Conservation (phyloP, 2,888 invertebrate species). For the Bimastos eiseni region DNA sequence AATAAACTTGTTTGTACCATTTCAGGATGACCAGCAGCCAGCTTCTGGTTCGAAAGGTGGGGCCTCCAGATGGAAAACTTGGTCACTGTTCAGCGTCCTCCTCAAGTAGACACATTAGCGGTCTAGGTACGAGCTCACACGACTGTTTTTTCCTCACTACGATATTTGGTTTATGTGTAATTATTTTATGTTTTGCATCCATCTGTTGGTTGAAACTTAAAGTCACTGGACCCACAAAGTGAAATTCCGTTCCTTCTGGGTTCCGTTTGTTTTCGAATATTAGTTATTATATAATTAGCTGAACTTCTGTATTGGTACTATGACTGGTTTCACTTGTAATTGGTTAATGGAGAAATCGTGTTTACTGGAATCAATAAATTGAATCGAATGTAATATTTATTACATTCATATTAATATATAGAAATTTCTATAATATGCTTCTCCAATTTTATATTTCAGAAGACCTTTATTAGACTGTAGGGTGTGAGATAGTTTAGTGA, state of each 20-base stretch:
- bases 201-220: too few relatives aligned
- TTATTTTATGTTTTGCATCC: neutral
- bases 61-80: neutral
- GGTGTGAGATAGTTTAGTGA: too few relatives aligned
- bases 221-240: too few relatives aligned
- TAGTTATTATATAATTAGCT: too few relatives aligned
- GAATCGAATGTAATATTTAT: too few relatives aligned
- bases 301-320: too few relatives aligned
- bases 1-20: neutral
- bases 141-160: neutral
- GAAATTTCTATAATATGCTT: neutral
- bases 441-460: neutral
- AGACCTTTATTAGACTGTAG: neutral
- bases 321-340: too few relatives aligned
- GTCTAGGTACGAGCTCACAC: neutral
- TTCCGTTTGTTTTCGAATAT: too few relatives aligned
- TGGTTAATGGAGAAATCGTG: too few relatives aligned
- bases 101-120: neutral
- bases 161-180: neutral
- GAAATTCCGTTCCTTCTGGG: too few relatives aligned
- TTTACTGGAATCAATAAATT: too few relatives aligned
- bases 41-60: neutral
- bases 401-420: too few relatives aligned
- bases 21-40: conserved; percentile 1
- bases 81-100: conserved; percentile 8